Evolutionary conservation across 2,113 vertebrate genomes (phyloP).

Genomic region (Spermophilus dauricus): DNA sequence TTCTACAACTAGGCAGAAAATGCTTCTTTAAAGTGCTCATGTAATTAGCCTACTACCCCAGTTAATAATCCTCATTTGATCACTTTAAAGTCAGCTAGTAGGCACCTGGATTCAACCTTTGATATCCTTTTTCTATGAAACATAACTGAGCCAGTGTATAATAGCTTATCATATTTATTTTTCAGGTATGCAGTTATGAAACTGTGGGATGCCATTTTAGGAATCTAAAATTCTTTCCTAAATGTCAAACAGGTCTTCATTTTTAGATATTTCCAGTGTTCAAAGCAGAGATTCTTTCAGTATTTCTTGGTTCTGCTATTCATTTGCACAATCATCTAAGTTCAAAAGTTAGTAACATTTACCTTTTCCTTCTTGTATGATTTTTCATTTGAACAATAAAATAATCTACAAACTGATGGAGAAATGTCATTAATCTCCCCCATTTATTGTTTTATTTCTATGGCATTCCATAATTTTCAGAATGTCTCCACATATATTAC

Average conservation of each 20-base stretch:
- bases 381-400: not conserved
- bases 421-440: not conserved
- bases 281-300: not conserved
- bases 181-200: not conserved
- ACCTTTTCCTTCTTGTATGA: not conserved
- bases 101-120: not conserved
- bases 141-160: not conserved
- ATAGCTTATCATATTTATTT: not conserved
- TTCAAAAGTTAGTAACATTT: not conserved
- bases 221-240: not conserved
- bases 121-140: not conserved
- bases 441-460: not conserved
- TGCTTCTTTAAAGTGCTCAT: too few species aligned
- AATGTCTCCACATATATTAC: not conserved
- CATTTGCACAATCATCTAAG: not conserved
- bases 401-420: not conserved
- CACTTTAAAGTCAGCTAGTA: not conserved
- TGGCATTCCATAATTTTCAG: conserved; percentile 2
- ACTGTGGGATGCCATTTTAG: not conserved
- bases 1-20: not conserved
- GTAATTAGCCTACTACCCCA: not conserved
- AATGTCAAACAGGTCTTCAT: not conserved
- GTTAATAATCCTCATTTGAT: not conserved
- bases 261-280: not conserved
- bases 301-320: not conserved